Evolutionary conservation across 2,888 invertebrate species (phyloP).

Genomic region (Nemotelus pantherinus): DNA sequence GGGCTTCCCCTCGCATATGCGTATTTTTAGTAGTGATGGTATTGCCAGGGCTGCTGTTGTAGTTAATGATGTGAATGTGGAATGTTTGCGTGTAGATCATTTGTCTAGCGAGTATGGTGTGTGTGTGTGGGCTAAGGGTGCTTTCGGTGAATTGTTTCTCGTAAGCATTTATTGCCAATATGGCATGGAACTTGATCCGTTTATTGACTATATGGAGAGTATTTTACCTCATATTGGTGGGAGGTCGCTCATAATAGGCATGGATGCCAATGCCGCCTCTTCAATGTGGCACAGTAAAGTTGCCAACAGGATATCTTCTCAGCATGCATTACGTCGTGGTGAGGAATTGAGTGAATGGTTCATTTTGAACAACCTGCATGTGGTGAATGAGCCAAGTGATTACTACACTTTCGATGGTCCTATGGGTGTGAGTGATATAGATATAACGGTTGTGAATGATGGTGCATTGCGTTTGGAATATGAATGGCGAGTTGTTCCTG

Average conservation of each 20-base stretch:
- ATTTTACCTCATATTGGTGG: not conserved
- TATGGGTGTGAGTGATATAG: not conserved
- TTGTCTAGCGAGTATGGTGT: not conserved
- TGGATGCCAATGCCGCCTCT: not conserved
- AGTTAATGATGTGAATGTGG: not conserved
- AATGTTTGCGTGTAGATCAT: not conserved
- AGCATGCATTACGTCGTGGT: not conserved
- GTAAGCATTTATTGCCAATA: not conserved
- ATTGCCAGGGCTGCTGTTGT: not conserved
- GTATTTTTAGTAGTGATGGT: not conserved
- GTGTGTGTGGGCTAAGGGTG: not conserved
- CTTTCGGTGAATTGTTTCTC: not conserved
- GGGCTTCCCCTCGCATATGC: no score
- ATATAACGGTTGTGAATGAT: not conserved
- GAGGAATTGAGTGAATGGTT: not conserved
- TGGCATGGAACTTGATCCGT: not conserved
- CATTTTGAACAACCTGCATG: not conserved
- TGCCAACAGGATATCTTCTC: not conserved
- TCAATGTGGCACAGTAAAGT: not conserved
- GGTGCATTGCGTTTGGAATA: not conserved
- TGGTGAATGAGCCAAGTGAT: not conserved
- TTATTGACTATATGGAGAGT: no score
- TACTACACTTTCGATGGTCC: not conserved
- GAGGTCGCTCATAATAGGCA: not conserved
- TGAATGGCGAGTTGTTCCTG: not conserved